A percentile compares a stretch with the other conserved stretches of the same genome.
Conservation (phyloP, 2,888 invertebrate species). For the Didymodactylos carnosus region DNA sequence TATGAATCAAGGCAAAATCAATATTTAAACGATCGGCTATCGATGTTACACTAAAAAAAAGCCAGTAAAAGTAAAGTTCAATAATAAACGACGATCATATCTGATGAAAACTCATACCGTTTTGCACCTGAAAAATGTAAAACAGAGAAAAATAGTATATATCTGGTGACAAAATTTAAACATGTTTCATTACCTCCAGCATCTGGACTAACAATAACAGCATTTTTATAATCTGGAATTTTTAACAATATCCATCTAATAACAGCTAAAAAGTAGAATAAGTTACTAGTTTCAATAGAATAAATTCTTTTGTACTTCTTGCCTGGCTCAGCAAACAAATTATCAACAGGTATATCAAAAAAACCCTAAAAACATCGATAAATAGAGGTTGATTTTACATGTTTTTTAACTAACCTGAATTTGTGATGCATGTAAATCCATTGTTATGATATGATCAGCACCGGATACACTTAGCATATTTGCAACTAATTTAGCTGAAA, state of each 20-base stretch:
- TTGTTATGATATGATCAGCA: constrained; percentile 90
- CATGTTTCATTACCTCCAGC: constrained; percentile 46
- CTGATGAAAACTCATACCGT: too few species aligned
- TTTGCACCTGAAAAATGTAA: background rate
- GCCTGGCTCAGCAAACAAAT: constrained; percentile 81
- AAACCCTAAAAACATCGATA: constrained; percentile 45
- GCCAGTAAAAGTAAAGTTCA: too few species aligned
- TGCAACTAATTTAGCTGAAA: constrained; percentile 78
- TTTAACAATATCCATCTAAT: constrained; percentile 85
- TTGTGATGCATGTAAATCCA: constrained; percentile 87
- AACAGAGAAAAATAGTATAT: background rate
- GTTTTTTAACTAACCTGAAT: constrained; percentile 45
- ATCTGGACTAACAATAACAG: constrained; percentile 82
- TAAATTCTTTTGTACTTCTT: too few species aligned
- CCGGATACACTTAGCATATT: constrained; percentile 84
- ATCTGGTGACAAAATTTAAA: background rate
- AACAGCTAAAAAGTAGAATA: too few species aligned
- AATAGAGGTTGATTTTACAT: background rate
- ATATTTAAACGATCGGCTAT: constrained; percentile 77
- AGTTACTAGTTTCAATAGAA: too few species aligned
- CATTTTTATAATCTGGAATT: constrained; percentile 72
- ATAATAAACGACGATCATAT: constrained; percentile 33
- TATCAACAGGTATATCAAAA: constrained; percentile 88
- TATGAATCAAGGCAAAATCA: constrained; percentile 84
- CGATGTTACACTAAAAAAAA: constrained; percentile 50